Conservation (phyloP, 2,888 invertebrate species). For the Hemicrepidius hirtus region DNA sequence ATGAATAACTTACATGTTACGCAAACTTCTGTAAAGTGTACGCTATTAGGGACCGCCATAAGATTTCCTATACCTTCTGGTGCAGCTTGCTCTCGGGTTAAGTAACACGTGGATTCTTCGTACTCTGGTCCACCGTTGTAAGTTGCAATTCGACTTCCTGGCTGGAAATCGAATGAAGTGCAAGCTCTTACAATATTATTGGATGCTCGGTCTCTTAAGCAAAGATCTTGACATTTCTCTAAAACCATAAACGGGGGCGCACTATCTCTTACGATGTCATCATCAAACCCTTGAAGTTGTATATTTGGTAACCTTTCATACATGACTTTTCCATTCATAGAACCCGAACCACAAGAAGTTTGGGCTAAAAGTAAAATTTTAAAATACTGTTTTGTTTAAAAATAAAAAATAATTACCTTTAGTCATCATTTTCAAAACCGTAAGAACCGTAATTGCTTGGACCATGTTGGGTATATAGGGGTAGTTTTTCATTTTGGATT, state of each 20-base stretch:
- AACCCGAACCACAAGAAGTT: constrained; percentile 93
- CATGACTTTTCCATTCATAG: constrained; percentile 84
- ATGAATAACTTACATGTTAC: constrained; percentile 83
- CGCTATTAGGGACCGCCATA: constrained; percentile 92
- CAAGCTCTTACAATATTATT: constrained; percentile 90
- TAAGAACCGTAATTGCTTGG: constrained; percentile 90
- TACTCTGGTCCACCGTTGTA: constrained; percentile 88
- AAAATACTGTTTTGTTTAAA: not conserved
- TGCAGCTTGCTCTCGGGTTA: constrained; percentile 89
- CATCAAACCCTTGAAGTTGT: constrained; percentile 91
- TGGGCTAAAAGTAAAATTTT: constrained; percentile 77
- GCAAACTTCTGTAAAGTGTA: constrained; percentile 93
- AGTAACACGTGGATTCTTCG: constrained; percentile 91
- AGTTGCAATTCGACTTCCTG: constrained; percentile 88
- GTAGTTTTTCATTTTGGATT: constrained; percentile 77
- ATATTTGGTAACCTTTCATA: constrained; percentile 93
- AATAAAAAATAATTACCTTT: constrained; percentile 77
- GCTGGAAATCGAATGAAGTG: constrained; percentile 93
- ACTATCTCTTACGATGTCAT: constrained; percentile 90
- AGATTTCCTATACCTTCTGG: constrained; percentile 92
- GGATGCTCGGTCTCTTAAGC: constrained; percentile 85
- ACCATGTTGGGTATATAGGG: constrained; percentile 80
- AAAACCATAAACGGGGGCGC: constrained; percentile 90
- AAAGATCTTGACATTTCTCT: constrained; percentile 90
- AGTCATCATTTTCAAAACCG: constrained; percentile 87